Percentiles rank a stretch among this genome's conserved stretches.
Conservation (phyloP, 2,888 invertebrate species). For the Orchesella flavescens region DNA sequence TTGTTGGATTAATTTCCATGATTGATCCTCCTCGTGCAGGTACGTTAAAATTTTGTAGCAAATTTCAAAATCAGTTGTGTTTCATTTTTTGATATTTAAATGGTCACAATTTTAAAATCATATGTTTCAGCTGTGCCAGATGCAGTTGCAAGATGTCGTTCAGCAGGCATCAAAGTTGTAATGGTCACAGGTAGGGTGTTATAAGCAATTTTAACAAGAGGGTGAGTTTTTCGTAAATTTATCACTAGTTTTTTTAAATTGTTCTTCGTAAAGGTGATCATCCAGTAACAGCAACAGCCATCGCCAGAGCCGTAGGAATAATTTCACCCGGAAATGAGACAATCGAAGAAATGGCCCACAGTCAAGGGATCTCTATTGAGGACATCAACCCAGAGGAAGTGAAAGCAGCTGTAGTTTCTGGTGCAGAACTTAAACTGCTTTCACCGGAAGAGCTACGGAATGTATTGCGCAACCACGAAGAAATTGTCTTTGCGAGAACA, state of each 20-base stretch:
- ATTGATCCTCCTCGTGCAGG: slow-evolving; percentile 81
- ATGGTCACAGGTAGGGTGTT: too few species aligned
- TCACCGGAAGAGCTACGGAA: slow-evolving; percentile 73
- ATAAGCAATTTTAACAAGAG: too few species aligned
- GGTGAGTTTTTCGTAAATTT: too few species aligned
- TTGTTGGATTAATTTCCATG: slow-evolving; percentile 82
- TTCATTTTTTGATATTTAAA: background rate
- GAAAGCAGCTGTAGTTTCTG: slow-evolving; percentile 77
- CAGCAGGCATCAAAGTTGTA: slow-evolving; percentile 85
- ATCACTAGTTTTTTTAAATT: too few species aligned
- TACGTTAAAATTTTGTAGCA: background rate
- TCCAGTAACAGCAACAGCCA: slow-evolving; percentile 84
- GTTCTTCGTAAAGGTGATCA: slow-evolving; percentile 81
- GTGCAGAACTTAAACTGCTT: slow-evolving; percentile 74
- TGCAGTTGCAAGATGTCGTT: slow-evolving; percentile 82
- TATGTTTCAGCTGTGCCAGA: slow-evolving; percentile 77
- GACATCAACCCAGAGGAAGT: slow-evolving; percentile 74
- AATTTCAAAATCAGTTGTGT: too few species aligned
- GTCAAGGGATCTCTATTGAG: slow-evolving; percentile 74
- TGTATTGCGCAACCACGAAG: slow-evolving; percentile 74
- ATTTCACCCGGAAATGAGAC: slow-evolving; percentile 76
- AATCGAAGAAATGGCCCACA: slow-evolving; percentile 76
- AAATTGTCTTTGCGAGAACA: slow-evolving; percentile 77
- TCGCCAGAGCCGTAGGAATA: slow-evolving; percentile 83
- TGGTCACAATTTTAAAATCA: background rate